A percentile compares a stretch with the other conserved stretches of the same genome.
These are phyloP conservation scores for Crocodylus rhombifer DNA, from an alignment of 2,797 vertebrate genomes.

Conservation along the genomic window DNA sequence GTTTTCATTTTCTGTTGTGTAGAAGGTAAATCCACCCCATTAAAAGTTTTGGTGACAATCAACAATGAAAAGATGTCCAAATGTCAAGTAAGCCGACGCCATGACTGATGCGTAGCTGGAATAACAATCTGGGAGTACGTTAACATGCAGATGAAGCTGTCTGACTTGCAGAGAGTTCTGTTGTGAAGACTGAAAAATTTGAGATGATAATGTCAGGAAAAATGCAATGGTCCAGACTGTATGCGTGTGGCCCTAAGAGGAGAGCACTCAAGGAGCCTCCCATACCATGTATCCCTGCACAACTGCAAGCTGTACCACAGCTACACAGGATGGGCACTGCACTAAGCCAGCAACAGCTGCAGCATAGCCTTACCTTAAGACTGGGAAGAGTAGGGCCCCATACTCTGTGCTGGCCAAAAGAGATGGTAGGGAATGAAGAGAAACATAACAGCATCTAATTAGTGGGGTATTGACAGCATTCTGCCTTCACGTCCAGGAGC, in stretches of 20 bases:
- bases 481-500: neutral
- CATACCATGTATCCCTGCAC: neutral
- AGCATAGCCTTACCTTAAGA: neutral
- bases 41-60: fast-evolving
- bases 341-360: neutral
- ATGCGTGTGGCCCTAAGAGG: neutral
- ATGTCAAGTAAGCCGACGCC: neutral
- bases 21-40: fast-evolving
- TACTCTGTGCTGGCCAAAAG: neutral
- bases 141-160: neutral
- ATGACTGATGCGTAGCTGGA: neutral
- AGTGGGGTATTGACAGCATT: neutral
- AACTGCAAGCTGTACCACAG: neutral
- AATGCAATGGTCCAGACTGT: neutral
- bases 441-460: neutral
- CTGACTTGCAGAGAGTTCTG: neutral
- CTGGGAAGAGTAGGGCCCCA: neutral
- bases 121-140: neutral
- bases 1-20: neutral
- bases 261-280: neutral
- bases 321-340: neutral
- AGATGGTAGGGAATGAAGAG: neutral
- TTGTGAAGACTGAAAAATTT: neutral
- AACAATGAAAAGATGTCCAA: neutral
- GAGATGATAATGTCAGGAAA: neutral